phyloP scores from a whole-genome alignment of 35 echinoderm and acorn worm genomes.

The Holothuria glaberrima region DNA sequence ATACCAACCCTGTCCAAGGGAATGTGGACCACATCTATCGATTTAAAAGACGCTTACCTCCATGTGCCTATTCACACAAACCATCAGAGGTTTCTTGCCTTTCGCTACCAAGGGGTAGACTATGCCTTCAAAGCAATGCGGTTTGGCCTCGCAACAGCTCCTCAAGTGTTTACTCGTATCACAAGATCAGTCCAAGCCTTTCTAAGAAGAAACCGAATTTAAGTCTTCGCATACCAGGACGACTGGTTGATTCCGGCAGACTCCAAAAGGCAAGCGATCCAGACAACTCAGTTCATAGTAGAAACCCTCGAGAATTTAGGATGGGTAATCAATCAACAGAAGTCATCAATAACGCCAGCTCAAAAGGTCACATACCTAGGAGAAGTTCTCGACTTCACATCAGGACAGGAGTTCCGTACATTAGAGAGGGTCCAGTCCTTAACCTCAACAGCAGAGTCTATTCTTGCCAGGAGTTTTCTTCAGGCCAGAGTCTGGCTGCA shows the following conservation, averaged over 20 bases:
- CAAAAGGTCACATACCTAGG: neutral
- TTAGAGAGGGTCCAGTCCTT: too few species aligned
- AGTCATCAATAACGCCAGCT: neutral
- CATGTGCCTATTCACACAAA: constrained; percentile 25
- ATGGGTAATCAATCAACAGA: neutral
- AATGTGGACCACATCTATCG: constrained; percentile 43
- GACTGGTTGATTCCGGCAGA: neutral
- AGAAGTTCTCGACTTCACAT: neutral
- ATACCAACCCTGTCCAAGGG: neutral
- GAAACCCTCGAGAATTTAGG: neutral
- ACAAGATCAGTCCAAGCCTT: neutral
- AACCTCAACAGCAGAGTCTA: too few species aligned
- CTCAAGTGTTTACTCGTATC: constrained; percentile 24
- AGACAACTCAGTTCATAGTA: neutral
- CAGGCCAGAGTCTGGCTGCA: too few species aligned
- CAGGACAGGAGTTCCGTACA: neutral
- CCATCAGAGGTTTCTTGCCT: constrained; percentile 19
- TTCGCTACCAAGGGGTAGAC: neutral
- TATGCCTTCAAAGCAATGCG: constrained; percentile 49
- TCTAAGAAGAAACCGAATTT: neutral
- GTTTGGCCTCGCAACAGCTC: constrained; percentile 29
- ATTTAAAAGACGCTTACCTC: constrained; percentile 62
- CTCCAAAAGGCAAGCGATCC: neutral
- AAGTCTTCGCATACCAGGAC: neutral
- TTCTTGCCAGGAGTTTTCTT: too few species aligned